Percentiles rank a stretch among this genome's conserved stretches.
These are phyloP conservation scores for Azorinus chamasolen DNA, from an alignment of 2,888 invertebrate species.

Conservation along the genomic window DNA sequence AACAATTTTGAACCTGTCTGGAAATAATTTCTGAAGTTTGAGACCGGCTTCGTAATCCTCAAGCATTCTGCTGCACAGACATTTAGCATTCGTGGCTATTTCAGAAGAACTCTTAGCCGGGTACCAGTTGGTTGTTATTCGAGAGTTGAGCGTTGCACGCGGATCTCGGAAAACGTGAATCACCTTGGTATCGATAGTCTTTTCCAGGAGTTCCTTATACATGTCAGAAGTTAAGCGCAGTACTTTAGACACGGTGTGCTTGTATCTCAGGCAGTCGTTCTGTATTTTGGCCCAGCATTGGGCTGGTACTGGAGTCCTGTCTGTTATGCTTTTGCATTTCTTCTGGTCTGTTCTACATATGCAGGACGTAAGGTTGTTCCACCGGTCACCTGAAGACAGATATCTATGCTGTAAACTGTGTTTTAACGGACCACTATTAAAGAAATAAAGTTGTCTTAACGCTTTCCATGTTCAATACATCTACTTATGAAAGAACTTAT, in stretches of 20 bases:
- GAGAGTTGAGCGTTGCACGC: slow-evolving; percentile 9
- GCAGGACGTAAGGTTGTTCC: too few species aligned
- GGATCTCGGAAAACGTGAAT: slow-evolving; percentile 17
- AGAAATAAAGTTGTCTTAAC: too few species aligned
- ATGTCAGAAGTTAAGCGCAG: slow-evolving; percentile 7
- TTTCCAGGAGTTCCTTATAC: background rate
- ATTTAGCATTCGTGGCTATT: background rate
- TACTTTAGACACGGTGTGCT: slow-evolving; percentile 7
- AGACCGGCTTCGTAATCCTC: slow-evolving; percentile 14
- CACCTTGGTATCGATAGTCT: slow-evolving; percentile 2
- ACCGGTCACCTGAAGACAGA: too few species aligned
- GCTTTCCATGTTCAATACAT: too few species aligned
- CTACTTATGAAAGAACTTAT: too few species aligned
- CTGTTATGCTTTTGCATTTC: too few species aligned
- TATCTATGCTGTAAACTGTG: too few species aligned
- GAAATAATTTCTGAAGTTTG: background rate
- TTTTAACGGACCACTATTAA: too few species aligned
- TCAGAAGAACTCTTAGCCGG: background rate
- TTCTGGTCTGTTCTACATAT: too few species aligned
- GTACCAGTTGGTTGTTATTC: slow-evolving; percentile 12
- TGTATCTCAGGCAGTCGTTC: background rate
- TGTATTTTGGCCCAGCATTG: background rate
- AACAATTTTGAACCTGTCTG: slow-evolving; percentile 8
- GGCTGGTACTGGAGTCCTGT: background rate
- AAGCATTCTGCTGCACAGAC: slow-evolving; percentile 5